Evolutionary conservation across 2,888 invertebrate species (phyloP).

Genomic region (Pocota personata): DNA sequence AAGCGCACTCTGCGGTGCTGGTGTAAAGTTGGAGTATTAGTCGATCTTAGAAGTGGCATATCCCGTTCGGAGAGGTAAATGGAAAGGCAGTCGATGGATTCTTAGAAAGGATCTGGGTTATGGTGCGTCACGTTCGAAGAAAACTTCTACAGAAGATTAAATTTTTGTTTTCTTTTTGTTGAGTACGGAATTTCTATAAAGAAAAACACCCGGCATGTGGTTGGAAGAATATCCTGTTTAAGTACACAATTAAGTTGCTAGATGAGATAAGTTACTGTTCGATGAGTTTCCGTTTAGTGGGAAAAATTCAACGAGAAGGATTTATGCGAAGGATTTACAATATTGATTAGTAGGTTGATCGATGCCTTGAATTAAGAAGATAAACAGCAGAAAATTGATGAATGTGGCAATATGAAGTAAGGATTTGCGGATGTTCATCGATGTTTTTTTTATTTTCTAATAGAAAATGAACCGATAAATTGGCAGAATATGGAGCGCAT

Average conservation of each 20-base stretch:
- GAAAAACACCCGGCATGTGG: not conserved
- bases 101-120: not conserved
- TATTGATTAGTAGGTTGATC: conserved; percentile 18
- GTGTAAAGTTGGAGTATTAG: not conserved
- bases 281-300: not conserved
- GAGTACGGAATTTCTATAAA: not conserved
- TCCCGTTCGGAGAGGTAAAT: not conserved
- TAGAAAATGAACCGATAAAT: not conserved
- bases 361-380: not conserved
- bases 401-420: conserved; percentile 1
- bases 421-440: conserved; percentile 3
- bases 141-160: conserved; percentile 10
- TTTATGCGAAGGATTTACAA: conserved; percentile 3
- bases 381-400: conserved; percentile 11
- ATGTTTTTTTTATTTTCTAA: not conserved
- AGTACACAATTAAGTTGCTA: conserved; percentile 54
- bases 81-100: not conserved
- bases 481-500: not conserved
- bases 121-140: conserved; percentile 8
- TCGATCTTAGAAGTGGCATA: conserved; percentile 9
- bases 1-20: conserved; percentile 1
- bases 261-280: conserved; percentile 31
- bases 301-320: not conserved
- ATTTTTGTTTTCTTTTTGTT: conserved; percentile 8
- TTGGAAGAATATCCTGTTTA: conserved; percentile 22